Evolutionary conservation across 2,888 invertebrate genomes (phyloP).

Genomic region (Drosophila testacea): DNA sequence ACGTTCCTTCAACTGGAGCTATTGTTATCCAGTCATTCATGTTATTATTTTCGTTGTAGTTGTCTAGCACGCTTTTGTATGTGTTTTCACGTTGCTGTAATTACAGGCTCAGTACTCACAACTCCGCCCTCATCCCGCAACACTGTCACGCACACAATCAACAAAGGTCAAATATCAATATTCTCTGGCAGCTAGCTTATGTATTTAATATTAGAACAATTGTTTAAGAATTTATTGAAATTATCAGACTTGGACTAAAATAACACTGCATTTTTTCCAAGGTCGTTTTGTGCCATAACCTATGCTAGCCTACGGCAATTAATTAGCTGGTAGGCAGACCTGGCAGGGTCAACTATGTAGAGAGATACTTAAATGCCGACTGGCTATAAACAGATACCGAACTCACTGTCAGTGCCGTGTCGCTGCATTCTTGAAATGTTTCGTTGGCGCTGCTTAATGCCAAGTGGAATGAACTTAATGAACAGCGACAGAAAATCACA

Average conservation of each 20-base stretch:
- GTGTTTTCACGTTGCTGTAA: constrained; percentile 57
- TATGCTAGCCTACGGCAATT: constrained; percentile 23
- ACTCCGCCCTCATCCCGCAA: constrained; percentile 24
- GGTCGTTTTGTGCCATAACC: constrained; percentile 14
- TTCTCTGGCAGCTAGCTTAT: not conserved
- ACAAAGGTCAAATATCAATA: constrained; percentile 65
- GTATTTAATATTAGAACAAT: constrained; percentile 30
- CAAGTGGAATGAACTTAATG: constrained; percentile 80
- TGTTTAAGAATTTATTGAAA: constrained; percentile 17
- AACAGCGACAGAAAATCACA: constrained; percentile 41
- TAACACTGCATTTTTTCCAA: too few species aligned
- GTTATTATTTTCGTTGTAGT: constrained; percentile 35
- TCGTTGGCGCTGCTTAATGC: constrained; percentile 66
- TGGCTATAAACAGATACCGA: constrained; percentile 69
- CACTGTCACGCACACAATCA: constrained; percentile 48
- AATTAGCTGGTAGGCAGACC: constrained; percentile 23
- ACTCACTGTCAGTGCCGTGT: constrained; percentile 72
- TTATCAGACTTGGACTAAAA: not conserved
- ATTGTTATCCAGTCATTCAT: constrained; percentile 49
- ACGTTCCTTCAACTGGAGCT: constrained; percentile 42
- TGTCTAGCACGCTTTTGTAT: constrained; percentile 47
- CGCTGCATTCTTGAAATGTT: constrained; percentile 72
- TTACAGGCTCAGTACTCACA: constrained; percentile 43
- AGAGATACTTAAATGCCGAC: constrained; percentile 66
- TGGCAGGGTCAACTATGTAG: constrained; percentile 7